A percentile compares a stretch with the other conserved stretches of the same genome.
These are phyloP conservation scores for Cydia amplana DNA, from an alignment of 1,140 invertebrate genomes.

Conservation along the genomic window DNA sequence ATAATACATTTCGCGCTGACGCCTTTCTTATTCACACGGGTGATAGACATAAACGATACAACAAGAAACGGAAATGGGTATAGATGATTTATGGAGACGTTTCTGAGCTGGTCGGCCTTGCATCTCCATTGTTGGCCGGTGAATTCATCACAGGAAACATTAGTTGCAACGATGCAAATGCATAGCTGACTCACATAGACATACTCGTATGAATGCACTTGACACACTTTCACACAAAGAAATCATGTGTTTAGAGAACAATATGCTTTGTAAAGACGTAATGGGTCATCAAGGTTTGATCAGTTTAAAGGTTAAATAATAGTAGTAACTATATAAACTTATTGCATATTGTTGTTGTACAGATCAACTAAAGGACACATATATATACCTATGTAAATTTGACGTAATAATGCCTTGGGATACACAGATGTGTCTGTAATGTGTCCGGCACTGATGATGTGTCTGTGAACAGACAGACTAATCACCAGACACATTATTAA, in stretches of 20 bases:
- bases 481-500: no score
- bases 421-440: no score
- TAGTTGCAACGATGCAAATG: constrained; percentile 33
- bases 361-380: no score
- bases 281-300: constrained; percentile 21
- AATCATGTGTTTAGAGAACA: constrained; percentile 36
- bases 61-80: background rate
- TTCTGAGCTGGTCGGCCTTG: background rate
- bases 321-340: no score
- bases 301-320: background rate
- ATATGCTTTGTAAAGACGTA: background rate
- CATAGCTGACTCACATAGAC: constrained; percentile 38
- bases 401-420: no score
- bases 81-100: background rate
- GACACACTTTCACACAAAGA: constrained; percentile 61
- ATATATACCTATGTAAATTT: no score
- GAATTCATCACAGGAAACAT: constrained; percentile 5
- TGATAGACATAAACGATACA: no score
- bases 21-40: no score
- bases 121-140: background rate
- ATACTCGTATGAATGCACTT: constrained; percentile 45
- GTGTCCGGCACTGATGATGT: no score
- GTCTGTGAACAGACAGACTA: no score
- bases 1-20: no score
- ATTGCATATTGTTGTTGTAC: no score